A percentile compares a stretch with the other conserved stretches of the same genome.
These are phyloP conservation scores for Cyclophora punctaria DNA, from an alignment of 2,888 invertebrate genomes.

Conservation along the genomic window DNA sequence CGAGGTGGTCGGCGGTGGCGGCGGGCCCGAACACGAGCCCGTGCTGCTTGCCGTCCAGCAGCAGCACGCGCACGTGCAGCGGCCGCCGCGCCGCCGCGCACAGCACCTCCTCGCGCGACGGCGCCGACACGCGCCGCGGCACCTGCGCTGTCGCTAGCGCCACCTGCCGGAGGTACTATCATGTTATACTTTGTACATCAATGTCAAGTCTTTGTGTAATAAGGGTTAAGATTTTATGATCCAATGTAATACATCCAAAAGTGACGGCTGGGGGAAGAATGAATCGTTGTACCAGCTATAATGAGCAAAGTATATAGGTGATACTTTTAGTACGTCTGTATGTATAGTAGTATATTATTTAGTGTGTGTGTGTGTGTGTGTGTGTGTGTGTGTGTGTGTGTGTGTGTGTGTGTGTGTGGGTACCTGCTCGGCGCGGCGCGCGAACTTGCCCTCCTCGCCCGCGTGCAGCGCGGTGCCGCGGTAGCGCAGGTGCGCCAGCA, in stretches of 20 bases:
- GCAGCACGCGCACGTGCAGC: slow-evolving; percentile 91
- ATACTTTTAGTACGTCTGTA: too few relatives aligned
- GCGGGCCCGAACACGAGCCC: slow-evolving; percentile 96
- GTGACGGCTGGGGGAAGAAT: too few relatives aligned
- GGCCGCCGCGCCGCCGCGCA: slow-evolving; percentile 94
- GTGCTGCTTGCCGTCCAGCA: slow-evolving; percentile 96
- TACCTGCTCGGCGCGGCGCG: slow-evolving; percentile 91
- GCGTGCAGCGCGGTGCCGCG: slow-evolving; percentile 88
- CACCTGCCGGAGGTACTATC: slow-evolving; percentile 33
- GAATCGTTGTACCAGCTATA: too few relatives aligned
- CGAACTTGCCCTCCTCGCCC: slow-evolving; percentile 95
- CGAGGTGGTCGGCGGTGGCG: slow-evolving; percentile 91
- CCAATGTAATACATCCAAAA: too few relatives aligned
- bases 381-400: too few relatives aligned
- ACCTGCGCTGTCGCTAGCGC: slow-evolving; percentile 67
- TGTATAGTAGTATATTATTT: too few relatives aligned
- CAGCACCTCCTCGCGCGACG: slow-evolving; percentile 92
- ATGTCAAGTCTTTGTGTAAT: too few relatives aligned
- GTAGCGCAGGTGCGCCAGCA: slow-evolving; percentile 91
- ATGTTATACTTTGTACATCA: background rate
- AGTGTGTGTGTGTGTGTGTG: too few relatives aligned
- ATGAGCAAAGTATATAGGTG: too few relatives aligned
- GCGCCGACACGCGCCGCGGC: slow-evolving; percentile 90
- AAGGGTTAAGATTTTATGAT: too few relatives aligned
- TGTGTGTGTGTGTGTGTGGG: too few relatives aligned